These are phyloP conservation scores for Harpagifer antarcticus DNA, from an alignment of 2,797 vertebrate genomes.

Conservation along the genomic window DNA sequence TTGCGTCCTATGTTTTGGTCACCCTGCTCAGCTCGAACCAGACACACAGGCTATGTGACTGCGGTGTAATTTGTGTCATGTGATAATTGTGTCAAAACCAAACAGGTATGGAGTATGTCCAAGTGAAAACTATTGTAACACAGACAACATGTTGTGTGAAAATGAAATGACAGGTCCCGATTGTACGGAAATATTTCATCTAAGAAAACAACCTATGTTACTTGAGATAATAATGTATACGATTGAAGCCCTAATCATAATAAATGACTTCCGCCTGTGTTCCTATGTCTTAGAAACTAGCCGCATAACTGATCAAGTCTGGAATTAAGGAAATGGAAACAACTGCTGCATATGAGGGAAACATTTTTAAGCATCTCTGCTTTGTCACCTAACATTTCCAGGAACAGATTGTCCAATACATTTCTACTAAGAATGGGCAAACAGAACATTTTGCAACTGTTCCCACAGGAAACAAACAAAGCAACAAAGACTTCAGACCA, in stretches of 20 bases:
- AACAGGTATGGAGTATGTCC: too few species aligned
- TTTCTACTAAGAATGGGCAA: constrained; percentile 16
- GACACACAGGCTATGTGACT: too few species aligned
- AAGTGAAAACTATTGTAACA: too few species aligned
- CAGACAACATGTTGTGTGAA: too few species aligned
- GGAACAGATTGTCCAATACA: constrained; percentile 37
- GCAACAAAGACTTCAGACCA: constrained; percentile 9
- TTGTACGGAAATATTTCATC: too few species aligned
- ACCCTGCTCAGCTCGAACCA: too few species aligned
- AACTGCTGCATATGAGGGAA: background rate
- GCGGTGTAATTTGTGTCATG: too few species aligned
- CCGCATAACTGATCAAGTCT: background rate
- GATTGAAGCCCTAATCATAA: constrained; percentile 21
- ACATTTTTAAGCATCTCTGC: background rate
- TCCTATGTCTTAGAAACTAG: constrained; percentile 22
- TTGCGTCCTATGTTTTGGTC: too few species aligned
- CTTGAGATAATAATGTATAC: constrained; percentile 61
- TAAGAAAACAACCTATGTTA: constrained; percentile 21
- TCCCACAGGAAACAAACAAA: constrained; percentile 5
- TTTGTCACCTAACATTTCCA: constrained; percentile 33
- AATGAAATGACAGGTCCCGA: too few species aligned
- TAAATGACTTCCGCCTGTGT: constrained; percentile 15
- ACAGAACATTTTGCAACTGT: constrained; percentile 7
- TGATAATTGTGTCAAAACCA: too few species aligned
- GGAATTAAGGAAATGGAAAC: background rate